Base-by-base conservation (phyloP, 2,888 invertebrate species). In the Mythimna albipuncta region DNA sequence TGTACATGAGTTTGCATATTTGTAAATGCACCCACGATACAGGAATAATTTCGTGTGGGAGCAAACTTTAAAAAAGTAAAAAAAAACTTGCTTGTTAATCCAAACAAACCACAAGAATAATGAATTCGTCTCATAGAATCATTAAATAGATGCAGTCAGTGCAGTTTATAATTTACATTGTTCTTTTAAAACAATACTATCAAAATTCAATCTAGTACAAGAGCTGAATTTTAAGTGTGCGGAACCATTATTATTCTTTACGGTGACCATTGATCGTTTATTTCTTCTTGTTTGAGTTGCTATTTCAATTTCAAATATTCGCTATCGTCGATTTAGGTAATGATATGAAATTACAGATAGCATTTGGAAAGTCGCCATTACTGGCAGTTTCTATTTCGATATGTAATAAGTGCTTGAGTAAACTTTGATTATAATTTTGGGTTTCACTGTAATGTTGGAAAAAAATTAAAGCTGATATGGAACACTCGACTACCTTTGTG, bases 331-430 rank as follows among this genome's bases (percentile, higher is more conserved):
- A 85, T 86, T 86, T 76, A 70, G 68, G 64, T 85, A 85, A 85
- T 85, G 59, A 76, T 81, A 84, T 81, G 62, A 58, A 70, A 85
- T 86, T 84, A 83, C 16, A 5, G n/a, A 70, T 72, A 70, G 65
- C 72, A 59, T 76, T 83, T 82, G 64, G 85, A 85, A 85, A 84
- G 85, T 75, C 52, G 10, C 64, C 54, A 79, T 79, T 77, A 66
- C 61, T n/a, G 32, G 47, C 35, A 57, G 41, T 81, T 81, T 81
- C 66, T 77, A 78, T 77, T 72, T 62, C 38, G 19, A 67, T 62
- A 64, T 38, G 65, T 73, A 71, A 77, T 75, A 72, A 72, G 55
- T 69, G 61, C 44, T 21, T 62, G 38, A 66, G 52, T 71, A 47
- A 70, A 76, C 76, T 84, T 82, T 85, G 74, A 64, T 72, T 47